Evolutionary conservation across 2,797 vertebrate genomes (phyloP).

Genomic region (Sebastolobus alascanus): DNA sequence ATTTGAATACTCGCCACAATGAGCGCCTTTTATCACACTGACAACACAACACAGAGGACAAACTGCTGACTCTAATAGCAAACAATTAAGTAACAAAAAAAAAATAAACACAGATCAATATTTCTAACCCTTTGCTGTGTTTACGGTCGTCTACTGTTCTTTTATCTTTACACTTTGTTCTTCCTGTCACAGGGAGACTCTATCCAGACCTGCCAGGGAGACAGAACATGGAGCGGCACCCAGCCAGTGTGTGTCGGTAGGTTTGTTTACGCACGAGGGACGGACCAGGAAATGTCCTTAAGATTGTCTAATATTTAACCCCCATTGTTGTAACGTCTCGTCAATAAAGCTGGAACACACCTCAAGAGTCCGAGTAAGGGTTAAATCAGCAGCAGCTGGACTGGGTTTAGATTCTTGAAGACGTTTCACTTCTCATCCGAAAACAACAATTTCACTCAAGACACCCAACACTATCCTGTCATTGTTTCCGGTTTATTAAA

Average conservation of each 20-base stretch:
- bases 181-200: slow-evolving; percentile 84
- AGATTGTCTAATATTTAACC: not conserved
- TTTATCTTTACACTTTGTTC: not conserved
- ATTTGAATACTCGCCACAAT: not conserved
- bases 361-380: too few relatives aligned
- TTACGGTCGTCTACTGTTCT: not conserved
- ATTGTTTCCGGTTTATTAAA: not conserved
- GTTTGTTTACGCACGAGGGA: slow-evolving; percentile 58
- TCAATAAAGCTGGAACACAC: not conserved
- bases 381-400: too few relatives aligned
- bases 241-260: slow-evolving; percentile 90
- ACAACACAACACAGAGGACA: not conserved
- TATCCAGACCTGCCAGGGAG: slow-evolving; percentile 89
- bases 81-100: not conserved
- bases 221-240: slow-evolving; percentile 90
- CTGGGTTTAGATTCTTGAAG: too few relatives aligned
- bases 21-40: not conserved
- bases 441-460: not conserved
- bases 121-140: not conserved
- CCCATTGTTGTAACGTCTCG: not conserved
- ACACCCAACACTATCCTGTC: not conserved
- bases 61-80: not conserved
- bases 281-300: not conserved
- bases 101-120: not conserved
- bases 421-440: too few relatives aligned